These are phyloP conservation scores for Drosophila rhopaloa DNA, from an alignment of 1,140 invertebrate species.

Conservation along the genomic window DNA sequence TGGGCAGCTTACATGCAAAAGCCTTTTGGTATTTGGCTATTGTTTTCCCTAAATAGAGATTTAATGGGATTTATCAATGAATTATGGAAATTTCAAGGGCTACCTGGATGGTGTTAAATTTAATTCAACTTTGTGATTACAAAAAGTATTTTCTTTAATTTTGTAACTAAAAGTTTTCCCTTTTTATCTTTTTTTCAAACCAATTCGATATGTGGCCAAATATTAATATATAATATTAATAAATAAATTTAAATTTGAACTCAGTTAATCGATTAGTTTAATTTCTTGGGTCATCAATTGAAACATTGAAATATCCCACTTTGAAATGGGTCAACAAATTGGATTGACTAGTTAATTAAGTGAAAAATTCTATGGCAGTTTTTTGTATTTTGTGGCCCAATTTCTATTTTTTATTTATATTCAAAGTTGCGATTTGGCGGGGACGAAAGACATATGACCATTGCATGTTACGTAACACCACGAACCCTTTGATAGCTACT, in stretches of 20 bases:
- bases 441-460: constrained; percentile 13
- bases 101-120: background rate
- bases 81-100: background rate
- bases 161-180: too few relatives aligned
- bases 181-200: too few relatives aligned
- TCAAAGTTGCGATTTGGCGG: constrained; percentile 1
- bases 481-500: constrained; percentile 1
- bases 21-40: background rate
- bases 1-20: background rate
- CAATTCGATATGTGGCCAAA: too few relatives aligned
- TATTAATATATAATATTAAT: too few relatives aligned
- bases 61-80: background rate
- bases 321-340: too few relatives aligned
- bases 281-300: too few relatives aligned
- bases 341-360: too few relatives aligned
- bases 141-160: too few relatives aligned
- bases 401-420: background rate
- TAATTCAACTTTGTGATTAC: background rate
- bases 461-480: constrained; percentile 8
- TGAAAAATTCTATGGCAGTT: background rate
- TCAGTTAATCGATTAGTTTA: too few relatives aligned
- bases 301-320: too few relatives aligned
- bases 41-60: constrained; percentile 2
- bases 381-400: background rate
- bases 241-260: too few relatives aligned